Percentiles rank a stretch among this genome's conserved stretches.
Conservation (phyloP, 2,797 vertebrate genomes). For the Silurus aristotelis region DNA sequence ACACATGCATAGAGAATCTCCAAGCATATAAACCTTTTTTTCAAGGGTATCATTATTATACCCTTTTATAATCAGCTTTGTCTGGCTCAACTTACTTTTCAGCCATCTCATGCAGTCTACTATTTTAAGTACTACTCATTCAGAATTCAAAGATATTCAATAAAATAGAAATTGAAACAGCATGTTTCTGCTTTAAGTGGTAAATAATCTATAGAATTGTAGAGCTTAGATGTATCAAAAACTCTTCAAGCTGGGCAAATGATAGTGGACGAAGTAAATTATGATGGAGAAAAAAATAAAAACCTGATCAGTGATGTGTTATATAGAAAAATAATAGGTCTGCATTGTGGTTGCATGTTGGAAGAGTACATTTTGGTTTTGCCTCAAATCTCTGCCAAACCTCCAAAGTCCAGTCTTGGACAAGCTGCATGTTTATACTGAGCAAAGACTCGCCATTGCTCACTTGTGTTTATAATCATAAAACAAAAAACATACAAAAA, state of each 20-base stretch:
- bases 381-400: slow-evolving; percentile 37
- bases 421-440: slow-evolving; percentile 21
- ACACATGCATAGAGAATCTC: slow-evolving; percentile 18
- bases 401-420: slow-evolving; percentile 28
- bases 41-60: not conserved
- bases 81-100: not conserved
- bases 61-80: not conserved
- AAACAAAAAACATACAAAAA: not conserved
- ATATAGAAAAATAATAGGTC: slow-evolving; percentile 9
- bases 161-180: not conserved
- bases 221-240: not conserved
- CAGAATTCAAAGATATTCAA: not conserved
- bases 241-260: slow-evolving; percentile 2
- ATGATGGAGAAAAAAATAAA: not conserved
- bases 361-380: slow-evolving; percentile 33
- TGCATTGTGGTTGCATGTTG: slow-evolving; percentile 38
- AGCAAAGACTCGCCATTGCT: slow-evolving; percentile 13
- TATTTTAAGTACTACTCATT: no score
- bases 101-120: not conserved
- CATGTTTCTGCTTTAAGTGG: not conserved
- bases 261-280: not conserved
- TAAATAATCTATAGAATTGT: not conserved
- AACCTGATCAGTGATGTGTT: slow-evolving; percentile 18
- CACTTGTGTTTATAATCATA: slow-evolving; percentile 30
- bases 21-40: not conserved